Evolutionary conservation across 2,888 invertebrate genomes (phyloP).

Genomic region (Diogma glabrata): DNA sequence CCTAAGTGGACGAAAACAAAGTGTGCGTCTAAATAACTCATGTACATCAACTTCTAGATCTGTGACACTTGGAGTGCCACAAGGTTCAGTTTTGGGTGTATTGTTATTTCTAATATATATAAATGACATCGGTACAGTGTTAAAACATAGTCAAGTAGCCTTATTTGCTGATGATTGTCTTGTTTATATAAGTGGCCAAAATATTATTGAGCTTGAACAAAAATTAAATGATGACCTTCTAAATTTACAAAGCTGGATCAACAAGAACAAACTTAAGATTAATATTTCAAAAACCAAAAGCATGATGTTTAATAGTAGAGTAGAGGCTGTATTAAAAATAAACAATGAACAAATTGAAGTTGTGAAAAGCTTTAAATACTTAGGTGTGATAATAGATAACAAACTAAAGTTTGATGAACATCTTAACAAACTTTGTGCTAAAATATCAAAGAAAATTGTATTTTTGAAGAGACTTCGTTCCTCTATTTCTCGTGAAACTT

Average conservation of each 20-base stretch:
- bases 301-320: background rate
- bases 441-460: background rate
- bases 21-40: no score
- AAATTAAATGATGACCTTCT: background rate
- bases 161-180: slow-evolving; percentile 7
- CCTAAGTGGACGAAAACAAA: background rate
- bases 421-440: background rate
- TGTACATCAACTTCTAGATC: background rate
- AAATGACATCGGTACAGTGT: background rate
- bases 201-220: background rate
- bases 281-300: background rate
- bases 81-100: background rate
- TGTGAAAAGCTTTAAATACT: background rate
- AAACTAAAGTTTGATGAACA: background rate
- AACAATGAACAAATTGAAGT: background rate
- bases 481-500: no score
- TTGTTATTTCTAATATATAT: background rate
- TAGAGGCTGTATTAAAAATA: background rate
- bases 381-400: background rate
- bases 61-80: background rate
- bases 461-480: no score
- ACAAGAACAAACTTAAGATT: background rate
- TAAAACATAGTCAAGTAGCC: background rate
- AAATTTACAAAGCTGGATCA: background rate
- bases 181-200: background rate